These are phyloP conservation scores for Diadema setosum DNA, from an alignment of 35 echinoderm and acorn worm genomes.

Conservation along the genomic window DNA sequence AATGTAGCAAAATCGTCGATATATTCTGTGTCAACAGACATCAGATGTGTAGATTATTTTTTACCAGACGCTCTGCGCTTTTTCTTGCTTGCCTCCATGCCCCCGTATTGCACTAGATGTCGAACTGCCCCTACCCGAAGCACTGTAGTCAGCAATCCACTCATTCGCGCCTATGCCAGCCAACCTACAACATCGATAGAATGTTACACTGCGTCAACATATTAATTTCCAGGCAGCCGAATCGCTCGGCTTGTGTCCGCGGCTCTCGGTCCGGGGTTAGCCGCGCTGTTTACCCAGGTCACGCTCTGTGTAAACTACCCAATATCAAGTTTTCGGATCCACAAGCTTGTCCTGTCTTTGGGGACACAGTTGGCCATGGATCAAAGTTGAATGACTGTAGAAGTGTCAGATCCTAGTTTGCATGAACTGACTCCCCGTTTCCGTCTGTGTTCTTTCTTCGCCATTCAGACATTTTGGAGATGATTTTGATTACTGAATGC, in stretches of 20 bases:
- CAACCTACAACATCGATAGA: slow-evolving; percentile 19
- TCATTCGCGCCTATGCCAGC: not conserved
- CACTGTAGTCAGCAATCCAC: not conserved
- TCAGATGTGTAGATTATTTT: not conserved
- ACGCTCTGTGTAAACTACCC: not conserved
- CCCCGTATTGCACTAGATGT: not conserved
- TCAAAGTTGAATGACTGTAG: not conserved
- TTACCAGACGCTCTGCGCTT: too few relatives aligned
- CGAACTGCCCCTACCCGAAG: not conserved
- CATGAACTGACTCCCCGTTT: too few relatives aligned
- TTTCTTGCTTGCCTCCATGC: too few relatives aligned
- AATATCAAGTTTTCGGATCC: not conserved
- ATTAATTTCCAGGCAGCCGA: slow-evolving; percentile 12
- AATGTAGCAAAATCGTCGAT: slow-evolving; percentile 8
- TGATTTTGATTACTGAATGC: too few relatives aligned
- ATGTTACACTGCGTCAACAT: slow-evolving; percentile 26
- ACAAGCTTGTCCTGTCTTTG: not conserved
- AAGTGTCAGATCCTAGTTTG: not conserved
- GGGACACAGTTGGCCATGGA: not conserved
- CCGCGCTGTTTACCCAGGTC: not conserved
- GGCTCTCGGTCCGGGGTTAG: not conserved
- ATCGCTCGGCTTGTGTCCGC: not conserved
- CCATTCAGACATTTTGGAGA: too few relatives aligned
- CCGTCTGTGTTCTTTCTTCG: too few relatives aligned
- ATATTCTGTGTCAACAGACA: not conserved